Conservation (phyloP, 2,888 invertebrate genomes). For the Nephrocerus scutellatus region DNA sequence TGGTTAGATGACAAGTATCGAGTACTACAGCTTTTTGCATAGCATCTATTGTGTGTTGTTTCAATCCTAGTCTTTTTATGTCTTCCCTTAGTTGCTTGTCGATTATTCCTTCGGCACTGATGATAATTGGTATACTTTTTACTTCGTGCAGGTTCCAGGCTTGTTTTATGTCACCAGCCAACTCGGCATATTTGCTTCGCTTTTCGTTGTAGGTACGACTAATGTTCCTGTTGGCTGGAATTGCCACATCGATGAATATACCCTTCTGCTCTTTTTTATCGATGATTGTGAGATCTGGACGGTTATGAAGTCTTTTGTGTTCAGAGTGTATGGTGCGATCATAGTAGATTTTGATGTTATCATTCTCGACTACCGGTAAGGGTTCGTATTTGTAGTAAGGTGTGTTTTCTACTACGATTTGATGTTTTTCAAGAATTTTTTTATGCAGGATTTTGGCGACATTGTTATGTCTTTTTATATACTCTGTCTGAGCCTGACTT, state of each 20-base stretch:
- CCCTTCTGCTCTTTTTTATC: conserved; percentile 5
- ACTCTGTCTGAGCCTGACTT: conserved; percentile 6
- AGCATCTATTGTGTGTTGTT: not conserved
- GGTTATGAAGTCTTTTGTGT: conserved; percentile 6
- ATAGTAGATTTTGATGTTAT: conserved; percentile 4
- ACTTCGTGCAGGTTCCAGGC: conserved; percentile 7
- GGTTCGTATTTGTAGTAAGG: conserved; percentile 4
- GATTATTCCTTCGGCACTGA: conserved; percentile 7
- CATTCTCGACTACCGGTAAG: conserved; percentile 4
- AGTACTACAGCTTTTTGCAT: conserved; percentile 9
- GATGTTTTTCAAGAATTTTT: conserved; percentile 6
- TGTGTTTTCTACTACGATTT: not conserved
- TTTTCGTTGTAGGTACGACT: conserved; percentile 8
- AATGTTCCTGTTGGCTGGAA: conserved; percentile 6
- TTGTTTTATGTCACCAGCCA: conserved; percentile 8
- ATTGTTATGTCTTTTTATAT: conserved; percentile 11
- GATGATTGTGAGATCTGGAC: conserved; percentile 4
- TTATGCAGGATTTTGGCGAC: conserved; percentile 10
- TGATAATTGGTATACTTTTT: conserved; percentile 11
- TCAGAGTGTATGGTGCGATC: conserved; percentile 11
- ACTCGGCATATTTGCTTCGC: conserved; percentile 8
- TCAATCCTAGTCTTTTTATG: conserved; percentile 1
- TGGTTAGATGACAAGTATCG: conserved; percentile 11
- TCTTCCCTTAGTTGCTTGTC: conserved; percentile 1
- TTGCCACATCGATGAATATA: conserved; percentile 10